These are phyloP conservation scores for Chromis chromis DNA, from an alignment of 2,797 vertebrate species.

Conservation along the genomic window DNA sequence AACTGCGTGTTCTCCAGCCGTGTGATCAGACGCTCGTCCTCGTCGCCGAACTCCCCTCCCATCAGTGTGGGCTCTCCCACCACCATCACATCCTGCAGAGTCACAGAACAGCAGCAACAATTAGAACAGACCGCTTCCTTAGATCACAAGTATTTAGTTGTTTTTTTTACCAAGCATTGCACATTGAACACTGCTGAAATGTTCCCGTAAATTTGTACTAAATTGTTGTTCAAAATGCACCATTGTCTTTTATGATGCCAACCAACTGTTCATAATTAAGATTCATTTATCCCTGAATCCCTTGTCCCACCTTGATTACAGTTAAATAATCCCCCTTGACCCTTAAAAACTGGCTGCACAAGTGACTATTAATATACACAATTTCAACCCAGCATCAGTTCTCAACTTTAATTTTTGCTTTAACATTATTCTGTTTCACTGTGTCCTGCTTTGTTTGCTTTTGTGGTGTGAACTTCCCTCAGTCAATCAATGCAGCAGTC, in stretches of 20 bases:
- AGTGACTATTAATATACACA: neutral
- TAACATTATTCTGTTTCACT: neutral
- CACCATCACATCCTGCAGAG: constrained; percentile 97
- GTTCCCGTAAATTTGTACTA: too few relatives aligned
- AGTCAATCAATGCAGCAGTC: neutral
- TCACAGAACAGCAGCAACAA: neutral
- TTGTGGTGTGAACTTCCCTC: neutral
- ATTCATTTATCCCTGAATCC: too few relatives aligned
- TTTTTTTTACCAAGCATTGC: too few relatives aligned
- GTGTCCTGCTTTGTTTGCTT: neutral
- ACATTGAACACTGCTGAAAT: too few relatives aligned
- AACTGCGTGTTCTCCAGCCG: constrained; percentile 99
- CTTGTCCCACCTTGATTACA: neutral
- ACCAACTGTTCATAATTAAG: too few relatives aligned
- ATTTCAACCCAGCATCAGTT: neutral
- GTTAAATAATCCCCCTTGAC: neutral
- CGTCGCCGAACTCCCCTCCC: constrained; percentile 99
- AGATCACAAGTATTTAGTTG: too few relatives aligned
- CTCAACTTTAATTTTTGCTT: neutral
- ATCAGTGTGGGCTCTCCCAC: constrained; percentile 99
- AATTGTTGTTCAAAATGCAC: too few relatives aligned
- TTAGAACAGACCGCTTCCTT: neutral
- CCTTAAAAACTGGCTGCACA: too few relatives aligned
- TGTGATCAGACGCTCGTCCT: constrained; percentile 99
- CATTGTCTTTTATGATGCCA: too few relatives aligned